Conservation (phyloP, 2,797 vertebrate genomes). For the Eleutherodactylus coqui region DNA sequence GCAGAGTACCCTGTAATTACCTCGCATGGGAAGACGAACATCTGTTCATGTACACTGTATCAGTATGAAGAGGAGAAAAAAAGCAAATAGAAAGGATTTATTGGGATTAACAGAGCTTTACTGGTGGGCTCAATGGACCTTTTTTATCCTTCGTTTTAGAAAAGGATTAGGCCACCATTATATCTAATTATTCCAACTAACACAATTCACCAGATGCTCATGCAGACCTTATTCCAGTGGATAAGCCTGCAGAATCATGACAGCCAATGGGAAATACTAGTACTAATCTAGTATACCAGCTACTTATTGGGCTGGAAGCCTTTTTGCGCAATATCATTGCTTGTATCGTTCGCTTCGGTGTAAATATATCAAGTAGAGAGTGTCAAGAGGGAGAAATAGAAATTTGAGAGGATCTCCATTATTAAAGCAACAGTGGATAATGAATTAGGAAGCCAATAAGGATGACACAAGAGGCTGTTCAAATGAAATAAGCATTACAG, state of each 20-base stretch:
- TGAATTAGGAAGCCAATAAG: not conserved
- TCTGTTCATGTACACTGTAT: conserved; percentile 51
- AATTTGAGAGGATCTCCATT: not conserved
- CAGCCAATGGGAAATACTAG: conserved; percentile 44
- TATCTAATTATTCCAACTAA: conserved; percentile 62
- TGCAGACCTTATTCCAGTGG: conserved; percentile 57
- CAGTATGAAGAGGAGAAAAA: conserved; percentile 61
- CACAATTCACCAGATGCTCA: conserved; percentile 55
- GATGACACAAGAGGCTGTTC: not conserved
- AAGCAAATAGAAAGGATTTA: conserved; percentile 65
- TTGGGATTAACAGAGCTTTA: conserved; percentile 66
- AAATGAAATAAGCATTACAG: conserved; percentile 22
- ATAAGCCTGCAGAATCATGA: conserved; percentile 54
- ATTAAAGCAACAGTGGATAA: conserved; percentile 2
- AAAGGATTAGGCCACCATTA: conserved; percentile 63
- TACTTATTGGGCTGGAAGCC: conserved; percentile 37
- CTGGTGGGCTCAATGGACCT: conserved; percentile 64
- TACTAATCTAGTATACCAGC: conserved; percentile 39
- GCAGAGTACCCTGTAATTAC: conserved; percentile 61
- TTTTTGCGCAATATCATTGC: conserved; percentile 35
- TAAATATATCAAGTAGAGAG: conserved; percentile 20
- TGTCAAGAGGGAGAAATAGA: not conserved
- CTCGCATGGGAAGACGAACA: conserved; percentile 58
- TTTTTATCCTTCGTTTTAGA: conserved; percentile 63
- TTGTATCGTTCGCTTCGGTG: not conserved